These are phyloP conservation scores for Alsophila aescularia DNA, from an alignment of 2,888 invertebrate genomes.

Conservation along the genomic window DNA sequence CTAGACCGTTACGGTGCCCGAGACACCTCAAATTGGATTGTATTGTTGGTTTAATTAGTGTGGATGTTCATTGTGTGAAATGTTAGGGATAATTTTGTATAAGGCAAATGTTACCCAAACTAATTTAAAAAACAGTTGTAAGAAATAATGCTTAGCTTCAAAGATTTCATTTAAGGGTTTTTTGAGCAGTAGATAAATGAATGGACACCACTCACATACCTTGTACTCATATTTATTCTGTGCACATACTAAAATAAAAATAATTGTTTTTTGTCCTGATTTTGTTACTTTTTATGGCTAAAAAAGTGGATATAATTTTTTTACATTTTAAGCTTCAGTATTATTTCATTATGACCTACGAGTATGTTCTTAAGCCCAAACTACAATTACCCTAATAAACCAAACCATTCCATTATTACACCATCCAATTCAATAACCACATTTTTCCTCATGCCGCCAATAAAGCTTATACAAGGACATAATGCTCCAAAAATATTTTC, in stretches of 20 bases:
- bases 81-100: not conserved
- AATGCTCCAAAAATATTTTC: conserved; percentile 19
- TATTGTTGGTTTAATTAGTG: conserved; percentile 44
- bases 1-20: conserved; percentile 66
- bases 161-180: too few species aligned
- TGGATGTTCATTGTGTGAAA: conserved; percentile 18
- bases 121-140: not conserved
- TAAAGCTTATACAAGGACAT: conserved; percentile 7
- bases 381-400: not conserved
- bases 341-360: too few species aligned
- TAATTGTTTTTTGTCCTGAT: too few species aligned
- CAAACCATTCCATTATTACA: not conserved
- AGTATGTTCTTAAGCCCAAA: not conserved
- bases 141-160: too few species aligned
- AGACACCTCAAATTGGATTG: conserved; percentile 49
- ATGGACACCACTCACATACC: too few species aligned
- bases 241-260: too few species aligned
- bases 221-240: too few species aligned
- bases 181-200: too few species aligned
- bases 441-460: conserved; percentile 6
- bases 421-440: conserved; percentile 13
- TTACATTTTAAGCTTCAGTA: too few species aligned
- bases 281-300: too few species aligned
- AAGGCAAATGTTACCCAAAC: not conserved
- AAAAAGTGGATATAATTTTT: too few species aligned